These are phyloP conservation scores for Trachops cirrhosus DNA, from an alignment of 2,797 vertebrate species.

Conservation along the genomic window DNA sequence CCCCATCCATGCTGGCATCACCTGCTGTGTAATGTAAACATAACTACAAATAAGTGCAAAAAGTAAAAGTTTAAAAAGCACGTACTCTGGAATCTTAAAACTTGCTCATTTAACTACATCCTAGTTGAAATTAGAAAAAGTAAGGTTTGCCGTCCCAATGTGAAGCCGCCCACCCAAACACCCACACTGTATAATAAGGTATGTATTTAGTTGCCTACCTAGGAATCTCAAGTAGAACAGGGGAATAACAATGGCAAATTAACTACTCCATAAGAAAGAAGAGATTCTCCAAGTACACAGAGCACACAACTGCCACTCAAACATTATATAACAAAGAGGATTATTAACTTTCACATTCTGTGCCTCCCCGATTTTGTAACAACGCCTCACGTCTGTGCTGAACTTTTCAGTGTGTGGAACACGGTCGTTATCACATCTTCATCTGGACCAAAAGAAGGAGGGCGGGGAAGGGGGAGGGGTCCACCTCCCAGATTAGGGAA, in stretches of 20 bases:
- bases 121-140: conserved; percentile 8
- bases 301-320: background rate
- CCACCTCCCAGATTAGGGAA: no score
- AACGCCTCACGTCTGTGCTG: background rate
- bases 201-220: conserved; percentile 27
- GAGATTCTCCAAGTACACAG: background rate
- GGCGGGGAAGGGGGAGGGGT: rapidly evolving
- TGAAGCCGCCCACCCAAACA: conserved; percentile 26
- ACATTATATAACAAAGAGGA: background rate
- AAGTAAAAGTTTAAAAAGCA: background rate
- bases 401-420: background rate
- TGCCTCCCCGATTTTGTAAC: background rate
- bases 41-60: background rate
- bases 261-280: background rate
- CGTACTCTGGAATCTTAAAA: background rate
- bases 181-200: conserved; percentile 33
- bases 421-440: background rate
- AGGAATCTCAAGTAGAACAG: conserved; percentile 23
- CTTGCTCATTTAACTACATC: background rate
- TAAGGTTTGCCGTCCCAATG: background rate
- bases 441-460: background rate
- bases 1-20: background rate
- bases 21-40: background rate
- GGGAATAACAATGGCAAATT: background rate
- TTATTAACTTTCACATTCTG: background rate